These are phyloP conservation scores for Chlorocebus sabaeus DNA, from an alignment of 2,113 vertebrate genomes.

Conservation along the genomic window DNA sequence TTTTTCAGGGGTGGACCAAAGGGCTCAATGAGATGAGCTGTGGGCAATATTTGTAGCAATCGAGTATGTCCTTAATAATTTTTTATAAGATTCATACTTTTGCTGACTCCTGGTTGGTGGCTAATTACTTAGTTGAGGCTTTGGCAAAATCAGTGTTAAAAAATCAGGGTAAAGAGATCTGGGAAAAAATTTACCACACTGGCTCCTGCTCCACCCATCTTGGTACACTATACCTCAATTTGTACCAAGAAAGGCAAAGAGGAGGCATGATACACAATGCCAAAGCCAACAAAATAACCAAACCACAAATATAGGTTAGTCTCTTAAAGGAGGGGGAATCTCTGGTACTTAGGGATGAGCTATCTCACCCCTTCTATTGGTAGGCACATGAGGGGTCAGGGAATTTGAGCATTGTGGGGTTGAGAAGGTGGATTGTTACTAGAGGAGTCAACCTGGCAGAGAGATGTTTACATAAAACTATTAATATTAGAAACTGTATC, in stretches of 20 bases:
- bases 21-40: not conserved
- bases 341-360: not conserved
- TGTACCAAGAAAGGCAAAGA: not conserved
- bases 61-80: not conserved
- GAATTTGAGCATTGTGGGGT: not conserved
- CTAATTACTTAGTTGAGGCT: not conserved
- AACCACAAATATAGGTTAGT: not conserved
- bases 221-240: not conserved
- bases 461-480: not conserved
- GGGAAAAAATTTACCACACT: not conserved
- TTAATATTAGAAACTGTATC: not conserved
- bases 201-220: not conserved
- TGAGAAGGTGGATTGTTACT: not conserved
- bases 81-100: not conserved
- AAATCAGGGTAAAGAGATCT: not conserved
- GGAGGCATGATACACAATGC: not conserved
- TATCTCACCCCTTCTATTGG: not conserved
- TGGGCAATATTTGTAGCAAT: not conserved
- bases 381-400: not conserved
- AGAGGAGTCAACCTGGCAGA: not conserved
- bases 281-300: not conserved
- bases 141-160: not conserved
- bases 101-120: not conserved
- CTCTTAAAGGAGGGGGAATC: not conserved
- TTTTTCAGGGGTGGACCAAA: not conserved